Evolutionary conservation across 2,888 invertebrate genomes (phyloP).

Genomic region (Orthosia cruda): DNA sequence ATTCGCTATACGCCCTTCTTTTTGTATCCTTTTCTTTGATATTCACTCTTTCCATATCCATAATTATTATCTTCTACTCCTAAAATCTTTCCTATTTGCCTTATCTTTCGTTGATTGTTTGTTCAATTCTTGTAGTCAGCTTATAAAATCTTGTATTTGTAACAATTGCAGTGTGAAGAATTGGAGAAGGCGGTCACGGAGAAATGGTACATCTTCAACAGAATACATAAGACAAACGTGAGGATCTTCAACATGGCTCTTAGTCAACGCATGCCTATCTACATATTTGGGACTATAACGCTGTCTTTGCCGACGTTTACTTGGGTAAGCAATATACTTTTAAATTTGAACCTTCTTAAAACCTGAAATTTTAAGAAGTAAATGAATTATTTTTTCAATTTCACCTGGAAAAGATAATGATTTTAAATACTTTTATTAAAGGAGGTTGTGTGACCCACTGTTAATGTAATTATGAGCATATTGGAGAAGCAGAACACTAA

Average conservation of each 20-base stretch:
- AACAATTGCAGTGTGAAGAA: slow-evolving; percentile 79
- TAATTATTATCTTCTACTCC: too few species aligned
- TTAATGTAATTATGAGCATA: background rate
- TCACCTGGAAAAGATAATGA: too few species aligned
- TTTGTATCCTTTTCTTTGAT: too few species aligned
- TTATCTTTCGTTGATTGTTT: too few species aligned
- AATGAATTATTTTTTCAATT: too few species aligned
- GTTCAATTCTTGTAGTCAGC: too few species aligned
- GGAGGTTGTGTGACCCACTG: too few species aligned
- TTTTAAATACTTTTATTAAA: too few species aligned
- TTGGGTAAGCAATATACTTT: slow-evolving; percentile 77
- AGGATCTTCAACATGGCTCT: slow-evolving; percentile 84
- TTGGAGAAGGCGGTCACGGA: slow-evolving; percentile 82
- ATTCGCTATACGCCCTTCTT: too few species aligned
- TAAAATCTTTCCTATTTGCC: too few species aligned
- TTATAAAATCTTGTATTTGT: background rate
- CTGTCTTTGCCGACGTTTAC: slow-evolving; percentile 87
- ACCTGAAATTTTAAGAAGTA: background rate
- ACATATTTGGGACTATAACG: slow-evolving; percentile 85
- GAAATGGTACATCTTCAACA: slow-evolving; percentile 86
- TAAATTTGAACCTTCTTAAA: background rate
- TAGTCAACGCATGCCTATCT: slow-evolving; percentile 85
- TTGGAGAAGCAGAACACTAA: background rate
- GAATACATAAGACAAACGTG: slow-evolving; percentile 78
- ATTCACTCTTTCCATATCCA: too few species aligned